These are phyloP conservation scores for Girardinus metallicus DNA, from an alignment of 2,797 vertebrate genomes.

Conservation along the genomic window DNA sequence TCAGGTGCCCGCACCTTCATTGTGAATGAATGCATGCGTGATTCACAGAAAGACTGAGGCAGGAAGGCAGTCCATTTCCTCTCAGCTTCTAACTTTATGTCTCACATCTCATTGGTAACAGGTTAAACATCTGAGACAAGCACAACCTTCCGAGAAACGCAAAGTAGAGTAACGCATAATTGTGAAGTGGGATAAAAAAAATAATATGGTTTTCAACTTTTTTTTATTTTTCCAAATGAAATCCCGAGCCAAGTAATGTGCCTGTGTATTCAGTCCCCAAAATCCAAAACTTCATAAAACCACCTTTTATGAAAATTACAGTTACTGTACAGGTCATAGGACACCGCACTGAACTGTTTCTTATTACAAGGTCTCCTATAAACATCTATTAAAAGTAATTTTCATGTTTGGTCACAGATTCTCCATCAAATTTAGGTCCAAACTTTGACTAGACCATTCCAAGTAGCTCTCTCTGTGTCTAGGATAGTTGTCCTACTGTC, in stretches of 20 bases:
- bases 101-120: not conserved
- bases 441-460: not conserved
- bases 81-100: not conserved
- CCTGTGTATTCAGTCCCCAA: not conserved
- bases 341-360: not conserved
- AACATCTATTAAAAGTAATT: not conserved
- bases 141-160: not conserved
- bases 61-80: not conserved
- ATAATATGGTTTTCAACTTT: not conserved
- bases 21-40: slow-evolving; percentile 41
- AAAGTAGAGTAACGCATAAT: not conserved
- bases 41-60: slow-evolving; percentile 28
- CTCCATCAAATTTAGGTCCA: not conserved
- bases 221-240: not conserved
- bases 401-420: not conserved
- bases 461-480: not conserved
- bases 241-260: not conserved
- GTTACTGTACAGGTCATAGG: not conserved
- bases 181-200: not conserved
- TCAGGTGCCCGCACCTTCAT: slow-evolving; percentile 85
- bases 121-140: not conserved
- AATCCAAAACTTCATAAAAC: not conserved
- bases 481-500: not conserved
- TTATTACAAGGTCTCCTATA: too few species aligned
- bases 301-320: not conserved